Percentiles rank a stretch among this genome's conserved stretches.
Conservation (phyloP, 2,113 vertebrate species). For the Sapayoa aenigma region DNA sequence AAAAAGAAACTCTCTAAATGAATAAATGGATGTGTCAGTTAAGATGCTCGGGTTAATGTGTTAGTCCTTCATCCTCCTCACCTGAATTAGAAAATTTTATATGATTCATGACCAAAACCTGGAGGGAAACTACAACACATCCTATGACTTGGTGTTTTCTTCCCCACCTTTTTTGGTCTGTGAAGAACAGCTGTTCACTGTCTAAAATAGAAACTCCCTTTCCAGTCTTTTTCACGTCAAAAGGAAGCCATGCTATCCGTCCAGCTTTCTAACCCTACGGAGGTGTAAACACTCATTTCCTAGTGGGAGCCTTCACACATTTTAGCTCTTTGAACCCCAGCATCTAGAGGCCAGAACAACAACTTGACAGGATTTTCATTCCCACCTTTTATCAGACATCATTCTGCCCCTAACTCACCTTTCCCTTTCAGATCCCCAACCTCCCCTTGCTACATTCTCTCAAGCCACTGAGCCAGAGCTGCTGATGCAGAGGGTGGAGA, state of each 20-base stretch:
- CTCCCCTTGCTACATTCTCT: slow-evolving; percentile 11
- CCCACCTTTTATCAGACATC: background rate
- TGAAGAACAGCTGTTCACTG: slow-evolving; percentile 65
- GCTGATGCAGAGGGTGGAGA: slow-evolving; percentile 31
- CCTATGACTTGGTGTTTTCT: slow-evolving; percentile 53
- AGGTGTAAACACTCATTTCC: slow-evolving; percentile 74
- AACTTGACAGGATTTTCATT: background rate
- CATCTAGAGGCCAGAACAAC: slow-evolving; percentile 12
- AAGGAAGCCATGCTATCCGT: slow-evolving; percentile 73
- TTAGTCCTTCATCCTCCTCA: background rate
- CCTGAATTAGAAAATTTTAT: slow-evolving; percentile 7
- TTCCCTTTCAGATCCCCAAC: slow-evolving; percentile 33
- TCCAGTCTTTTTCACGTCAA: slow-evolving; percentile 66
- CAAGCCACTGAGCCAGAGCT: background rate
- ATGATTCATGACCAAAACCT: slow-evolving; percentile 41
- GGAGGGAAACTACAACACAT: slow-evolving; percentile 46
- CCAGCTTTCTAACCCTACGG: slow-evolving; percentile 60
- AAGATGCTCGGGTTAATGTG: background rate
- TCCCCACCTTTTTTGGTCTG: slow-evolving; percentile 29
- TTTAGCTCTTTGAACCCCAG: slow-evolving; percentile 12
- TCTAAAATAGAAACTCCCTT: slow-evolving; percentile 75
- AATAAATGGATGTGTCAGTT: background rate
- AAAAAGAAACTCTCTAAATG: slow-evolving; percentile 18
- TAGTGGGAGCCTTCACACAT: slow-evolving; percentile 45
- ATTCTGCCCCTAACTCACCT: slow-evolving; percentile 28